Evolutionary conservation across 2,113 vertebrate genomes (phyloP), one percentile per base, ranked within the genome.

Genomic region (Corythoichthys intestinalis): DNA sequence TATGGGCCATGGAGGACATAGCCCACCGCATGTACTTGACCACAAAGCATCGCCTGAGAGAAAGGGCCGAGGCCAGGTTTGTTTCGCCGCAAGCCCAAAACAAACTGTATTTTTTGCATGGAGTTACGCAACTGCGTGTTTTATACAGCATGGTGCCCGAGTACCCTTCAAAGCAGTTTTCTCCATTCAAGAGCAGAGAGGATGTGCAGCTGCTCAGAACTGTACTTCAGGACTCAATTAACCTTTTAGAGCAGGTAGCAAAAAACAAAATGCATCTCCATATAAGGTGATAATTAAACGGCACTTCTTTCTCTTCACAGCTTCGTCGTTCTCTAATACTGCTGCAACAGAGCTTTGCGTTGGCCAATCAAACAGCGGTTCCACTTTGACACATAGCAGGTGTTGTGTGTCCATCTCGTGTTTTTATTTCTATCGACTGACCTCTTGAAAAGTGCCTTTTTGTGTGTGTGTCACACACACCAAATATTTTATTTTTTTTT

Each of bases 1-100:
- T 99, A 73, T 96, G 94, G 82, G 96, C 94, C 67, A 98, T 99
- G 88, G 97, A 99, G 79, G 91, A 94, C 35, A 92, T 96, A 3
- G 95, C 96, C 67, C 94, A 98, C 57, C 94, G 86, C 44, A 91
- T 96, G 85, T 94, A 94, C 69, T 81, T 92, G 15, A 91, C 69
- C 79, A 90, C 92, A 37, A 93, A 91, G 80, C 85, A 91, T 48
- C 87, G 88, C 0, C 74, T 92, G 52, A 83, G 81, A 75, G 90
- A 92, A 65, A 81, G 69, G 64, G 75, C 41, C 3, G 80, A 88
- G 20, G 62, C 85, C 66, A 92, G 90, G 92, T 93, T n/a, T 37
- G 81, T 47, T 15, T 67, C 49, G 10, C 44, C 34, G 6, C 37
- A 5, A 20, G 17, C 4, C 60, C n/a, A 4, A 39, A 20, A 46